These are phyloP conservation scores for Gobio gobio DNA, from an alignment of 2,113 vertebrate genomes.

Conservation along the genomic window DNA sequence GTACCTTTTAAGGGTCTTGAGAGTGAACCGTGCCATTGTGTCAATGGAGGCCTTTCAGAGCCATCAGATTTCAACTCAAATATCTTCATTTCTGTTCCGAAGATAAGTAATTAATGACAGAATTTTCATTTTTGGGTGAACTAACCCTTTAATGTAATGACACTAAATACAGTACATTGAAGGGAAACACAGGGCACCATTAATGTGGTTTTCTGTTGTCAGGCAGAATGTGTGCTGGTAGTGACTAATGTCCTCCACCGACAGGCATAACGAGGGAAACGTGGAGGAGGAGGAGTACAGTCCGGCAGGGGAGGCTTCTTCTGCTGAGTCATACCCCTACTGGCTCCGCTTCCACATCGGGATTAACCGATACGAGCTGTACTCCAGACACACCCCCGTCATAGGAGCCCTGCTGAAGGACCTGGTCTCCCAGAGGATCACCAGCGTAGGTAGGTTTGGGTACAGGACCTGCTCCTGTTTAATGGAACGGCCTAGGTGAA, in stretches of 20 bases:
- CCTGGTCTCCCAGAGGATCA: constrained; percentile 87
- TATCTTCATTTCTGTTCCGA: too few species aligned
- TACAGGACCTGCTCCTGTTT: not conserved
- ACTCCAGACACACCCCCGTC: constrained; percentile 85
- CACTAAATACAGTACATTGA: too few species aligned
- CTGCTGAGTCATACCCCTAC: constrained; percentile 91
- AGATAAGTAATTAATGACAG: too few species aligned
- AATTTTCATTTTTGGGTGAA: too few species aligned
- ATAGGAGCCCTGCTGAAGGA: constrained; percentile 87
- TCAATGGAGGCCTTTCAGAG: too few species aligned
- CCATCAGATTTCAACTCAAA: too few species aligned
- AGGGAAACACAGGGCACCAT: too few species aligned
- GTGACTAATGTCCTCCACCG: not conserved
- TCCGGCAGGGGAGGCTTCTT: constrained; percentile 81
- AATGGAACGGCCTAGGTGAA: constrained; percentile 2
- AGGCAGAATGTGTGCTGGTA: not conserved
- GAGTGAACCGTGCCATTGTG: too few species aligned
- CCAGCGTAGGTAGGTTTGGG: constrained; percentile 89
- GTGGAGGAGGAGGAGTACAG: constrained; percentile 79
- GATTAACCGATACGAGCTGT: constrained; percentile 94
- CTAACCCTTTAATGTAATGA: too few species aligned
- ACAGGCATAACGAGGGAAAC: constrained; percentile 83
- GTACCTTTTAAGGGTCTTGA: too few species aligned
- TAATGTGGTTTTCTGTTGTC: not conserved
- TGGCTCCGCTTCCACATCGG: constrained; percentile 97